Percentiles rank a stretch among this genome's conserved stretches.
Evolutionary conservation across 1,140 invertebrate genomes (phyloP).

Genomic region (Drosophila tsacasi): DNA sequence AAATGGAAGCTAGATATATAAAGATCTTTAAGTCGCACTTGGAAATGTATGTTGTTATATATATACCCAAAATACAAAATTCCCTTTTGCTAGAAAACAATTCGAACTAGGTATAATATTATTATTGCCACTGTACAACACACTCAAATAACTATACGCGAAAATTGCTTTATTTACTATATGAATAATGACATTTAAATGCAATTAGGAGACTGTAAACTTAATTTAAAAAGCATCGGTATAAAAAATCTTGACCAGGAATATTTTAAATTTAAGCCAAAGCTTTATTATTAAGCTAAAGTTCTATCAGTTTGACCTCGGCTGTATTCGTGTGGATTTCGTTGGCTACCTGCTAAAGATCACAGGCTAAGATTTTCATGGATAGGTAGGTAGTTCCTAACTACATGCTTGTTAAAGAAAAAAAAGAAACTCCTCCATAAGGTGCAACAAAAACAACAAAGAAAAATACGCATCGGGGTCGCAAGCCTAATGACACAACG

Average conservation of each 20-base stretch:
- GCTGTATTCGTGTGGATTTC: slow-evolving; percentile 4
- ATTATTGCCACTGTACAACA: no score
- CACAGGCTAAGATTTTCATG: slow-evolving; percentile 8
- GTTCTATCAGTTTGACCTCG: slow-evolving; percentile 2
- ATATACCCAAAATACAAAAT: no score
- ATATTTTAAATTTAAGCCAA: not conserved
- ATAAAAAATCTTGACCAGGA: not conserved
- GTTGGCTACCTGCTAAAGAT: slow-evolving; percentile 23
- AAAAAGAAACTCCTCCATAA: slow-evolving; percentile 28
- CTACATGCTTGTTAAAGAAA: slow-evolving; percentile 67
- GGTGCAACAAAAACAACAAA: slow-evolving; percentile 49
- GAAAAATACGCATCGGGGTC: slow-evolving; percentile 27
- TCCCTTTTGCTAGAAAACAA: no score
- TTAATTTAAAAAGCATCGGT: no score
- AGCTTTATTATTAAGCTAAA: not conserved
- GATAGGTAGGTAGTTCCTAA: slow-evolving; percentile 46
- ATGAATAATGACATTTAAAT: no score
- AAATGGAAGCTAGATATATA: no score
- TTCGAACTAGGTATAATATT: no score
- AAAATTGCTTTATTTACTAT: no score
- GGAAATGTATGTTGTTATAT: no score
- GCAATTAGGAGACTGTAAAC: no score
- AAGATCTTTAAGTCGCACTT: no score
- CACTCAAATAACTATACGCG: no score
- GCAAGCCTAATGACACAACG: slow-evolving; percentile 78